phyloP scores from a whole-genome alignment of 2,888 invertebrate genomes.

The Schizotus pectinicornis region DNA sequence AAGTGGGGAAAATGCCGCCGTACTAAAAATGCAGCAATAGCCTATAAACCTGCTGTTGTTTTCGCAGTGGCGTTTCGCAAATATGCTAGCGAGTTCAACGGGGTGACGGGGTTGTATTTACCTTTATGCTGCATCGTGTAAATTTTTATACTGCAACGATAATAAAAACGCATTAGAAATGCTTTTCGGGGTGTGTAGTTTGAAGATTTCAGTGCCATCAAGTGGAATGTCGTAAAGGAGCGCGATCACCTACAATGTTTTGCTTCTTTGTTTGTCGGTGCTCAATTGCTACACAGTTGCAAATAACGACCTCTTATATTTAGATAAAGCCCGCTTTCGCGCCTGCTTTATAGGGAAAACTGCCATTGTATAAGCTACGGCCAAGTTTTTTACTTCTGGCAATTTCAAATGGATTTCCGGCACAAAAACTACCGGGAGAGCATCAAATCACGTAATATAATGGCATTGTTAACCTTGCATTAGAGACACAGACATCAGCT shows the following conservation, averaged over 20 bases:
- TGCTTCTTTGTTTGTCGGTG: constrained; percentile 17
- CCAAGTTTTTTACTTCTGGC: not conserved
- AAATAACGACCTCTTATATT: constrained; percentile 25
- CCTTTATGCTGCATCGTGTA: constrained; percentile 5
- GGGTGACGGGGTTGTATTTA: no score
- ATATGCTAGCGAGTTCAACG: no score
- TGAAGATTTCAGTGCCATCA: constrained; percentile 12
- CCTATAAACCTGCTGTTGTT: constrained; percentile 13
- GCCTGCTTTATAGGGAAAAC: constrained; percentile 1
- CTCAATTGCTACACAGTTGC: constrained; percentile 26
- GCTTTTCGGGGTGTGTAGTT: not conserved
- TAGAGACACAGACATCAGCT: not conserved
- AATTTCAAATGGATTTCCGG: not conserved
- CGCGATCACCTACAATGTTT: constrained; percentile 19
- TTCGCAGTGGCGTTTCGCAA: not conserved
- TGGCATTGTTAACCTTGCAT: not conserved
- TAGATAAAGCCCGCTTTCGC: constrained; percentile 18
- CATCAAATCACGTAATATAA: not conserved
- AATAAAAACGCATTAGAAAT: constrained; percentile 21
- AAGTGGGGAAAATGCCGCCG: constrained; percentile 1
- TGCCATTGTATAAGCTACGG: not conserved
- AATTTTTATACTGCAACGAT: constrained; percentile 16
- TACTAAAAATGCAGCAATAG: constrained; percentile 8
- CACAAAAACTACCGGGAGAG: not conserved
- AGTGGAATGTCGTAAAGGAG: constrained; percentile 13